A percentile compares a stretch with the other conserved stretches of the same genome.
These are phyloP conservation scores for Myotis planiceps DNA, from an alignment of 2,797 vertebrate species.

Conservation along the genomic window DNA sequence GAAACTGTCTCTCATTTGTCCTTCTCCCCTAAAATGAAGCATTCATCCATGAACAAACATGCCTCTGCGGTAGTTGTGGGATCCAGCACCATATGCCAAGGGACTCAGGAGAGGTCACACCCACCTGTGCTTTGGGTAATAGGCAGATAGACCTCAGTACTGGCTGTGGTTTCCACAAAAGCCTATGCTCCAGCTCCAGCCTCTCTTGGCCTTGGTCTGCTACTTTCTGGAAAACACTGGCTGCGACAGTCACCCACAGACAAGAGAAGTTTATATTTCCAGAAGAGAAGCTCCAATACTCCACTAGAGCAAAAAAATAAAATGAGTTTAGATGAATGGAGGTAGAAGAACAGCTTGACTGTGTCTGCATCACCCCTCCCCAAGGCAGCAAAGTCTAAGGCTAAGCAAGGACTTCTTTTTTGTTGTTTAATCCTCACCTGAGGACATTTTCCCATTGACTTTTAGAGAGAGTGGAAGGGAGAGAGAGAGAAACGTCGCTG, in stretches of 20 bases:
- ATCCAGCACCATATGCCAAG: background rate
- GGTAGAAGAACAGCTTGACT: background rate
- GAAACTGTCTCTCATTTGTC: background rate
- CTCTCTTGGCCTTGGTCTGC: background rate
- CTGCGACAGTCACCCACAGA: background rate
- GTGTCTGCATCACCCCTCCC: background rate
- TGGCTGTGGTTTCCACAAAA: background rate
- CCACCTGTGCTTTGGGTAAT: background rate
- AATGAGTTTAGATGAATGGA: too few relatives aligned
- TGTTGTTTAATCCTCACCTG: too few relatives aligned
- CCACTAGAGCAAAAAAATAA: background rate
- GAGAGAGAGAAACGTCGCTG: too few relatives aligned
- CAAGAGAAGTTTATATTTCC: background rate
- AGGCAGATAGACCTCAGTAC: background rate
- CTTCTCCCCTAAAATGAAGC: background rate
- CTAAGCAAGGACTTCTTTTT: background rate
- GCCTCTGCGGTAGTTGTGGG: background rate
- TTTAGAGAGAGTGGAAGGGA: too few relatives aligned
- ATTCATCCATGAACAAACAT: background rate
- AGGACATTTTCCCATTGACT: too few relatives aligned
- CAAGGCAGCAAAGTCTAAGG: background rate
- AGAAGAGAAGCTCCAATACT: background rate
- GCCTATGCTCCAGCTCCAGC: background rate
- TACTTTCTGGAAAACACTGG: background rate
- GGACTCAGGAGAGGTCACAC: background rate